phyloP scores from a whole-genome alignment of 2,888 invertebrate genomes.

The Philereme vetulata region DNA sequence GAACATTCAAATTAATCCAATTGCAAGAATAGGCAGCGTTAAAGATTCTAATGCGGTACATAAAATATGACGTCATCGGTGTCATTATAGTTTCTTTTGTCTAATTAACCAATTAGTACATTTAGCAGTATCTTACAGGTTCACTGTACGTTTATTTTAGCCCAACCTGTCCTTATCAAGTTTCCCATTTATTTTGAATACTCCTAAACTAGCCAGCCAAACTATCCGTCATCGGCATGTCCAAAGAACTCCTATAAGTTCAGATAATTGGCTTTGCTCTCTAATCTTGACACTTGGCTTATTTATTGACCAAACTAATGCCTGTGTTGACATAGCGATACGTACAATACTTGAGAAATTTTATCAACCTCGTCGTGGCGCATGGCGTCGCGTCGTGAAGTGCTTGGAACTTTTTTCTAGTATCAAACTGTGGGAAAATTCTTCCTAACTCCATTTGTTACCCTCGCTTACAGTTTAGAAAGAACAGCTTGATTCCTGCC shows the following conservation, averaged over 20 bases:
- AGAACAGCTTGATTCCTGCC: constrained; percentile 9
- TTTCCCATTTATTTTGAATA: constrained; percentile 25
- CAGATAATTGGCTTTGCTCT: constrained; percentile 51
- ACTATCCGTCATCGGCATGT: constrained; percentile 28
- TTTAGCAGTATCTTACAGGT: background rate
- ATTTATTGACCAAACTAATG: constrained; percentile 30
- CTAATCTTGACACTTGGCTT: constrained; percentile 38
- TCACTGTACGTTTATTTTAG: constrained; percentile 5
- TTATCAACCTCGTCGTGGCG: constrained; percentile 29
- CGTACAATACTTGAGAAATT: constrained; percentile 30
- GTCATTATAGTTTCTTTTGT: constrained; percentile 10
- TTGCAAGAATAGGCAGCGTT: no score
- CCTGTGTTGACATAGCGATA: constrained; percentile 23
- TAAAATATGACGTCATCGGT: constrained; percentile 8
- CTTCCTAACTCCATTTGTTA: constrained; percentile 39
- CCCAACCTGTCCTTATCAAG: constrained; percentile 9
- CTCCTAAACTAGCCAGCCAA: constrained; percentile 34
- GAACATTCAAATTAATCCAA: no score
- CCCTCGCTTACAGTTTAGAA: constrained; percentile 27
- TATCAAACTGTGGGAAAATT: constrained; percentile 42
- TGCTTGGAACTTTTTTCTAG: constrained; percentile 36
- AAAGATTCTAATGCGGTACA: no score
- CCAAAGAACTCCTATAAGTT: constrained; percentile 50
- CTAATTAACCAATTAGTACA: constrained; percentile 11
- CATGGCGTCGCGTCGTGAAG: constrained; percentile 16